phyloP scores from a whole-genome alignment of 2,888 invertebrate genomes.

The Cepaea hortensis region DNA sequence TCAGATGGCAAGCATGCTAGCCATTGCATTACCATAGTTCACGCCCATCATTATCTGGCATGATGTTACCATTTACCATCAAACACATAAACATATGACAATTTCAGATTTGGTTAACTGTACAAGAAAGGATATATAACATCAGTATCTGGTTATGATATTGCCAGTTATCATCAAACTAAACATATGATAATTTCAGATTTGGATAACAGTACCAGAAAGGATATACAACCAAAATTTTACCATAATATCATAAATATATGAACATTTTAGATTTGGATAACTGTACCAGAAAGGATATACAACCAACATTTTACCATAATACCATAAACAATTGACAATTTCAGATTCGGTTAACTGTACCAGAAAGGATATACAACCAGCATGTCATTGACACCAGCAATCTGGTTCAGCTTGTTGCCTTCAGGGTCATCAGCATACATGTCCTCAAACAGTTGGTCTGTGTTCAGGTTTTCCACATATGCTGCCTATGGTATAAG shows the following conservation, averaged over 20 bases:
- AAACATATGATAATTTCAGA: background rate
- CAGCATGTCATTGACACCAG: slow-evolving; percentile 74
- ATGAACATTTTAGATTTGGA: background rate
- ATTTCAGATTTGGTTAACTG: background rate
- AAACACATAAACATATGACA: background rate
- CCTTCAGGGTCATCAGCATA: slow-evolving; percentile 76
- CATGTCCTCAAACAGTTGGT: slow-evolving; percentile 73
- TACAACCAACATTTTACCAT: slow-evolving; percentile 60
- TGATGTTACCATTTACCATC: no score
- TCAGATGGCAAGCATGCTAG: no score
- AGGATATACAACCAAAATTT: slow-evolving; percentile 73
- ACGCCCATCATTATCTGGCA: no score
- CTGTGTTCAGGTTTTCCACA: slow-evolving; percentile 74
- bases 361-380: slow-evolving; percentile 71
- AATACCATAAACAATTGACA: background rate
- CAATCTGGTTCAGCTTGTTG: slow-evolving; percentile 74
- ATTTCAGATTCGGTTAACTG: background rate
- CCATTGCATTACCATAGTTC: no score
- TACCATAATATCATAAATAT: no score
- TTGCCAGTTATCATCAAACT: no score
- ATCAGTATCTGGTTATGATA: slow-evolving; percentile 54
- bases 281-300: slow-evolving; percentile 69
- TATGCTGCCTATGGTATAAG: slow-evolving; percentile 69
- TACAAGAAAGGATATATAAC: slow-evolving; percentile 72
- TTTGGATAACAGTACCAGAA: slow-evolving; percentile 49